Base-by-base conservation (phyloP, 1,140 invertebrate species). In the Dendrolimus punctatus region DNA sequence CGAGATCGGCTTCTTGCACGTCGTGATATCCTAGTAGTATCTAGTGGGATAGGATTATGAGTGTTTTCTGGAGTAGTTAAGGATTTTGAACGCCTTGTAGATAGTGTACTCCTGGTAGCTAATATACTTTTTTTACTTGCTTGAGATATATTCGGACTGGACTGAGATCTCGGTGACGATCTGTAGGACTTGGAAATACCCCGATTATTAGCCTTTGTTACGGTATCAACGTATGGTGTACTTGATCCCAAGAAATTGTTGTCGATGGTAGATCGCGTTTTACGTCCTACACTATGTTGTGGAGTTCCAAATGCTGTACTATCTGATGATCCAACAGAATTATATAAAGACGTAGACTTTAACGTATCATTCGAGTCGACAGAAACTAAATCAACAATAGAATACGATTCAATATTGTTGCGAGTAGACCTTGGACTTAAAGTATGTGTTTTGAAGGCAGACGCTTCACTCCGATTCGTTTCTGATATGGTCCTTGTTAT, bases 301-400 rank as follows among this genome's bases (percentile, higher is more conserved):
- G 74, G 75, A 4, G 76, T 76, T 0, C 53, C 68, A 43, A 71
- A 79, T 3, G 53, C 41, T 4, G 53, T 54, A 0, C 48, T 55
- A n/a, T 51, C 49, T 0, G 60, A 55, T 4, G 75, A 76, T 2
- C 46, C 66, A 0, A 61, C 68, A 1, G 76, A 77, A 23, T 66
- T 59, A 41, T 85, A 85, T 6, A 74, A 51, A 0, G 77, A 66
- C 0, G 63, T 42, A 1, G 58, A 66, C 0, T 40, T 52, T 0
- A 37, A 39, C 5, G 70, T 65, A 5, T 61, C 60, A 7, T 64
- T 67, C 0, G 78, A 79, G 46, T 80, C 71, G 0, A 68, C 38
- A 0, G 81, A 81, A 4, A 85, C 73, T 7, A 83, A 57, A 54
- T 85, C 80, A 3, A 85, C 80, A 4, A 83, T 68, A 0, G 81